Percentiles rank a stretch among this genome's conserved stretches.
These are phyloP conservation scores for Coelopa frigida DNA, from an alignment of 1,140 invertebrate species.

Conservation along the genomic window DNA sequence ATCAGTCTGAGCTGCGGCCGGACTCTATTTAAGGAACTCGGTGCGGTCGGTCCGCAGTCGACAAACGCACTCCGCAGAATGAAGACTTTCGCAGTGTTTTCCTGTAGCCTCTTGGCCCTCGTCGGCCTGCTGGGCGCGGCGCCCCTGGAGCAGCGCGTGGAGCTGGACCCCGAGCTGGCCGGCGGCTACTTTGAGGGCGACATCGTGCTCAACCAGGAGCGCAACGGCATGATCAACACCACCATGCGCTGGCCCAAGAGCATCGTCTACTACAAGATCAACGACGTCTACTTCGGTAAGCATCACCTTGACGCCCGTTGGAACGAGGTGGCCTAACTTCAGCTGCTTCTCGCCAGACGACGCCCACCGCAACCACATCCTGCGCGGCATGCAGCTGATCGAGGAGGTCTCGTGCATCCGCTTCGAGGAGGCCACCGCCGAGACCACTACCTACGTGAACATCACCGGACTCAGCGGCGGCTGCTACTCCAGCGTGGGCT, in stretches of 20 bases:
- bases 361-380: neutral
- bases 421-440: slow-evolving; percentile 25
- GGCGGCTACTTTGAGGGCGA: slow-evolving; percentile 30
- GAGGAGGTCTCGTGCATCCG: slow-evolving; percentile 36
- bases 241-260: slow-evolving; percentile 53
- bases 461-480: slow-evolving; percentile 31
- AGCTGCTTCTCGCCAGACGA: slow-evolving; percentile 1
- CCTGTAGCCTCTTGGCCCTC: no score
- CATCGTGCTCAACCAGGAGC: slow-evolving; percentile 14
- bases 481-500: slow-evolving; percentile 50
- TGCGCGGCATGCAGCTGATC: slow-evolving; percentile 19
- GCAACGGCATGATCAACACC: slow-evolving; percentile 54
- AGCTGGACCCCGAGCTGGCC: slow-evolving; percentile 22
- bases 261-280: slow-evolving; percentile 43
- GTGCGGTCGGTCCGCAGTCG: no score
- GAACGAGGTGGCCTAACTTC: no score
- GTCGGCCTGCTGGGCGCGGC: no score
- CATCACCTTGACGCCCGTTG: no score
- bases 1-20: no score
- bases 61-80: no score
- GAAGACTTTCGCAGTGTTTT: no score
- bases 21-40: no score
- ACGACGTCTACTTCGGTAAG: slow-evolving; percentile 3
- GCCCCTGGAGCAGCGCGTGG: no score
- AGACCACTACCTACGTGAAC: slow-evolving; percentile 25